Base-by-base conservation (phyloP, 2,888 invertebrate genomes). In the Pristionchus japonicus region DNA sequence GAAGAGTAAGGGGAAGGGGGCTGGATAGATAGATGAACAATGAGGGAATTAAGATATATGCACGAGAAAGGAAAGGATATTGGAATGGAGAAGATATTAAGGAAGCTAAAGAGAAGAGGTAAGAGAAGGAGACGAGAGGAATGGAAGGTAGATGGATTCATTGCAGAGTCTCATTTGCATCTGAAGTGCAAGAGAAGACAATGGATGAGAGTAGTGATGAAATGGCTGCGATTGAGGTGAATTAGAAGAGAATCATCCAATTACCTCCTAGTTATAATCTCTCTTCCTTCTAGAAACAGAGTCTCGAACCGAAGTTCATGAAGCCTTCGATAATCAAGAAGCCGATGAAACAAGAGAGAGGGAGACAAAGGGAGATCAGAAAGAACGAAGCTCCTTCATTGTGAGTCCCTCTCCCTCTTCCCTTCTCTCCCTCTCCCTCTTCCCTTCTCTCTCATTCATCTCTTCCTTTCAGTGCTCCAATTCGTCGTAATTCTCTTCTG, bases 311-410 rank as follows among this genome's bases (percentile, higher is more conserved):
- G 61, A 92, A 92, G 74, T 91, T 91, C 90, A 90, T 92, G 74
- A 93, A 93, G 85, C 94, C 94, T n/a, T 93, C 93, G 11, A 94
- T 94, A 86, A 93, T 94, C 91, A 93, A 93, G 90, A 94, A 94
- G 87, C 94, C 94, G 43, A 93, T 94, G 92, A 93, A 93, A 89
- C 93, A 93, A 88, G 93, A 94, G 77, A 89, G 92, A 49, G 93
- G 91, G 88, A 90, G 92, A 52, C 92, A 91, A 34, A 89, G 93
- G 83, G 94, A 94, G 83, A 90, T 94, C 61, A 90, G 91, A 88
- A 90, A 90, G 86, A 94, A 94, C 86, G 94, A 94, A 88, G 94
- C 94, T 61, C 94, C 94, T 17, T 90, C 92, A 52, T 94, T 94
- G 94, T 94, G 52, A 52, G n/a, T 61, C 23, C 74, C 40, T 47